Percentiles rank a stretch among this genome's conserved stretches.
These are phyloP conservation scores for Acropora tenuis DNA, from an alignment of 64 coral and sea anemone species.

Conservation along the genomic window DNA sequence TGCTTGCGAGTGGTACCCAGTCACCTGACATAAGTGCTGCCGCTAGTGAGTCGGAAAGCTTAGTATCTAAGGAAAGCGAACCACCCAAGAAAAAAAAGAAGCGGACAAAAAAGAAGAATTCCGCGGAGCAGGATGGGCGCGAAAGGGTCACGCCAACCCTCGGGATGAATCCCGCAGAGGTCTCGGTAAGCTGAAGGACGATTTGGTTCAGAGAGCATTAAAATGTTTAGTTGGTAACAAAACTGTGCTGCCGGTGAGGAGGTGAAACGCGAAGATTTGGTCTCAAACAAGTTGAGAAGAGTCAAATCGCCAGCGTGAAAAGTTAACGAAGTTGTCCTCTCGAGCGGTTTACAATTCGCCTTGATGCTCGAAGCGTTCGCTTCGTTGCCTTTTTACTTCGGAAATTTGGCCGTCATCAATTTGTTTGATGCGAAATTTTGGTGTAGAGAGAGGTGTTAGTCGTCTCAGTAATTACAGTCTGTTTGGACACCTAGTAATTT, in stretches of 20 bases:
- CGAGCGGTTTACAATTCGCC: too few species aligned
- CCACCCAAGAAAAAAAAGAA: constrained; percentile 87
- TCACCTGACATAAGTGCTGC: constrained; percentile 48
- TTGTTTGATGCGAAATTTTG: too few species aligned
- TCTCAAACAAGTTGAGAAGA: too few species aligned
- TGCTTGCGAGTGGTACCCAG: constrained; percentile 46
- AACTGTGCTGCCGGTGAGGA: too few species aligned
- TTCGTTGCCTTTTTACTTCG: too few species aligned
- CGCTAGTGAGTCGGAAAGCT: constrained; percentile 73
- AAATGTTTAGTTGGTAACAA: too few species aligned
- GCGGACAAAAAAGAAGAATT: constrained; percentile 40
- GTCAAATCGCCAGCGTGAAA: too few species aligned
- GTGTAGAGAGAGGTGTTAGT: not conserved
- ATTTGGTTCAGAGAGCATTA: not conserved
- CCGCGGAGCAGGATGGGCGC: not conserved
- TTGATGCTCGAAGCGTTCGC: too few species aligned
- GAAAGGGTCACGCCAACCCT: not conserved
- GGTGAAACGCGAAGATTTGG: too few species aligned
- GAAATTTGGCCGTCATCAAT: too few species aligned
- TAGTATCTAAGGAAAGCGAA: constrained; percentile 61
- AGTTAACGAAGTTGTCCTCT: too few species aligned
- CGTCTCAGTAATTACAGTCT: not conserved
- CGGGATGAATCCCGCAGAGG: constrained; percentile 2
- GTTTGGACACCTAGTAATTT: not conserved
- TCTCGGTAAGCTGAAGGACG: not conserved